These are phyloP conservation scores for Petaurus breviceps DNA, from an alignment of 2,113 vertebrate genomes.

Conservation along the genomic window DNA sequence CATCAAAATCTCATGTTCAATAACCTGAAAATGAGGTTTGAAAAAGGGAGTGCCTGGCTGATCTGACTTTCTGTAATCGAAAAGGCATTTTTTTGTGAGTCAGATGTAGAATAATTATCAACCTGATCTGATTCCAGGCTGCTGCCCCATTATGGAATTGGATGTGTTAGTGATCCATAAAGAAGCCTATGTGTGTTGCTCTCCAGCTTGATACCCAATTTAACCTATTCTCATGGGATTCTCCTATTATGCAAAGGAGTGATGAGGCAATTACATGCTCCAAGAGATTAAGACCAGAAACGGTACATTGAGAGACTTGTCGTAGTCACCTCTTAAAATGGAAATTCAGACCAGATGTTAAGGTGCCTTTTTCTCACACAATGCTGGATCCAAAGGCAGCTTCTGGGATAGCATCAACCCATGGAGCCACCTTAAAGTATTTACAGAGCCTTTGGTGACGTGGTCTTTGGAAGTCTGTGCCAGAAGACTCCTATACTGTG, in stretches of 20 bases:
- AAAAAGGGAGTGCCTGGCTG: slow-evolving; percentile 64
- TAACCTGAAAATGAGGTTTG: slow-evolving; percentile 53
- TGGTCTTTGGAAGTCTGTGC: not conserved
- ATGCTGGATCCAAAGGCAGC: slow-evolving; percentile 1
- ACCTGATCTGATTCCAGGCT: slow-evolving; percentile 57
- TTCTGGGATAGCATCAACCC: not conserved
- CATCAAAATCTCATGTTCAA: slow-evolving; percentile 38
- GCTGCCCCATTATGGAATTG: slow-evolving; percentile 12
- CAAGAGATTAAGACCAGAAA: slow-evolving; percentile 70
- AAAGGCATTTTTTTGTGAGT: slow-evolving; percentile 51
- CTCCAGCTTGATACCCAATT: slow-evolving; percentile 44
- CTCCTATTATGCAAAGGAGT: slow-evolving; percentile 68
- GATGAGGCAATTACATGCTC: slow-evolving; percentile 69
- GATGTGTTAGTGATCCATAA: slow-evolving; percentile 25
- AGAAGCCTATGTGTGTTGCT: slow-evolving; percentile 13
- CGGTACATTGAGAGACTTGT: slow-evolving; percentile 56
- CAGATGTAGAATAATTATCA: slow-evolving; percentile 66
- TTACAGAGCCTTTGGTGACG: not conserved
- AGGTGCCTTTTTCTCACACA: slow-evolving; percentile 42
- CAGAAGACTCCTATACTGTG: not conserved
- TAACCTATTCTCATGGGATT: slow-evolving; percentile 52
- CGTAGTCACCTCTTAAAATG: slow-evolving; percentile 64
- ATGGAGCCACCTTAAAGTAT: not conserved
- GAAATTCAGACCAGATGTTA: slow-evolving; percentile 60
- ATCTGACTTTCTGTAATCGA: slow-evolving; percentile 59